A percentile compares a stretch with the other conserved stretches of the same genome.
Conservation (phyloP, 2,113 vertebrate genomes). For the Phyllostomus hastatus region DNA sequence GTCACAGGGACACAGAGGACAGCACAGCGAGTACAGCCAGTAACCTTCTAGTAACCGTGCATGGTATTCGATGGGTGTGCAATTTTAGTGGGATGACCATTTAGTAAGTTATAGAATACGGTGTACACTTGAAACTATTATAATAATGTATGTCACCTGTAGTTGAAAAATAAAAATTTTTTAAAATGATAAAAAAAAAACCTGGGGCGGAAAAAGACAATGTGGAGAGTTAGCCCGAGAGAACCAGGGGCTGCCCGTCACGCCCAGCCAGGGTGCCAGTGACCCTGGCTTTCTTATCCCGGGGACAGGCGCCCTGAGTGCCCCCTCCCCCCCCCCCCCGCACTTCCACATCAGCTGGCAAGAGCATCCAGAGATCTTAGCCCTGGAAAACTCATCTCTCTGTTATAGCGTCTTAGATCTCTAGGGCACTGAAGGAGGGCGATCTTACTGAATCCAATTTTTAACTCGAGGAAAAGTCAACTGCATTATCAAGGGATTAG, state of each 20-base stretch:
- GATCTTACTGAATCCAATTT: background rate
- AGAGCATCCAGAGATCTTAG: background rate
- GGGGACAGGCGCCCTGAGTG: too few species aligned
- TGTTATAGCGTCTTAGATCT: background rate
- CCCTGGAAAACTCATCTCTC: background rate
- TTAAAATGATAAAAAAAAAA: too few species aligned
- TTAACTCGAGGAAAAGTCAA: background rate
- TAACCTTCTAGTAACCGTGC: too few species aligned
- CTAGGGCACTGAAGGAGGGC: background rate
- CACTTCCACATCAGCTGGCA: background rate
- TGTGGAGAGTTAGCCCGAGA: background rate
- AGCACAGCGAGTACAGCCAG: too few species aligned
- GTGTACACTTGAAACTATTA: too few species aligned
- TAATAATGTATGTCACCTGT: too few species aligned
- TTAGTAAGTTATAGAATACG: too few species aligned
- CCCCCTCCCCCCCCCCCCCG: too few species aligned
- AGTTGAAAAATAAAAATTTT: too few species aligned
- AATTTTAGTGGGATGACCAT: too few species aligned
- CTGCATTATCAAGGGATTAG: background rate
- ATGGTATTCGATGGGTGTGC: too few species aligned
- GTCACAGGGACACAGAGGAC: too few species aligned
- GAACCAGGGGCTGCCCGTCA: background rate
- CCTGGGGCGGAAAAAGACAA: background rate
- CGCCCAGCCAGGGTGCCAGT: rapidly evolving
- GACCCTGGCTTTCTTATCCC: background rate